phyloP scores from a whole-genome alignment of 1,140 invertebrate genomes.

The Kradibia gibbosae region DNA sequence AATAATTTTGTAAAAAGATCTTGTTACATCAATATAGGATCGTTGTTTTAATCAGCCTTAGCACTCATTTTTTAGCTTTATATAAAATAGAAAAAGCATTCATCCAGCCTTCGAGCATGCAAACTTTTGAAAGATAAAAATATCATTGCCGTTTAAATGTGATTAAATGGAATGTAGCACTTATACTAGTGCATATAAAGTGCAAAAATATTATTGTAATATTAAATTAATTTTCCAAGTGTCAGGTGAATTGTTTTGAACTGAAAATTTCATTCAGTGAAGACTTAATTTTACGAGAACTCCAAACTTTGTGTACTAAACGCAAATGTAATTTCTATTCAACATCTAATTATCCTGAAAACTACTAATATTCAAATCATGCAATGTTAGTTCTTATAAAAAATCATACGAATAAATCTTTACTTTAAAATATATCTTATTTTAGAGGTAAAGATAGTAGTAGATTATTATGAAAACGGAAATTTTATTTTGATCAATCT shows the following conservation, averaged over 20 bases:
- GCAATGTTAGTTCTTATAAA: no score
- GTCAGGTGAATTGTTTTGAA: no score
- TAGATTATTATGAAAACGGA: neutral
- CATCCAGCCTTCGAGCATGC: neutral
- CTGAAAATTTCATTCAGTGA: no score
- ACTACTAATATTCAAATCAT: no score
- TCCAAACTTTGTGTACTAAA: no score
- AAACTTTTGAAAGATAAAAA: neutral
- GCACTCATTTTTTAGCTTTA: neutral
- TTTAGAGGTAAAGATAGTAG: neutral
- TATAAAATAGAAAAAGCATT: neutral
- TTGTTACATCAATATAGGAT: neutral
- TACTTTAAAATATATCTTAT: neutral
- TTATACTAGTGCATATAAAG: neutral
- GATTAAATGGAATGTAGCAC: neutral
- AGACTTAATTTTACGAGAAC: no score
- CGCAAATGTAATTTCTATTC: no score
- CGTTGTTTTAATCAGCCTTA: neutral
- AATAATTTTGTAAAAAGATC: constrained; percentile 35
- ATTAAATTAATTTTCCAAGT: no score
- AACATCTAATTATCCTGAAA: no score
- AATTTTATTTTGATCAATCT: neutral
- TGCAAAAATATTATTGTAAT: neutral
- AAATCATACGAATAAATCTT: no score
- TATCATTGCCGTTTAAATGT: neutral